phyloP scores from a whole-genome alignment of 2,888 invertebrate species.

The Drosophila differens region DNA sequence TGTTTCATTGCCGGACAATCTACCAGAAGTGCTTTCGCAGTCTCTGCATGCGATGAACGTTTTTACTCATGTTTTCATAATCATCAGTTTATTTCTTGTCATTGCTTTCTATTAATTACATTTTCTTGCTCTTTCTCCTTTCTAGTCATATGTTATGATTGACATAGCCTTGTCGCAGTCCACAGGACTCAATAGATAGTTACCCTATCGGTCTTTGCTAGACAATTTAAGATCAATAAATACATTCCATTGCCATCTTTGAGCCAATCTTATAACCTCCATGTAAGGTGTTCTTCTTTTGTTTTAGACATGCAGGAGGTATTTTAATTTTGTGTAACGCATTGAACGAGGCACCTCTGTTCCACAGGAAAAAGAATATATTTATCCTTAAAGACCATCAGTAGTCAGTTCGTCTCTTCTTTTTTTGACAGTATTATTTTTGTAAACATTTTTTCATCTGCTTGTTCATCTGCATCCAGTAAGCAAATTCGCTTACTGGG shows the following conservation, averaged over 20 bases:
- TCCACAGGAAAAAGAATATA: neutral
- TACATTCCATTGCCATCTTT: neutral
- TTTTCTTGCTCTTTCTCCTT: neutral
- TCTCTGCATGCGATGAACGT: rapidly evolving
- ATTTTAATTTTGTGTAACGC: neutral
- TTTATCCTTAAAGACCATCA: neutral
- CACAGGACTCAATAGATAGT: neutral
- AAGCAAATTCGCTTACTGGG: too few relatives aligned
- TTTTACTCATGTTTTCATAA: neutral
- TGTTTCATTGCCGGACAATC: neutral
- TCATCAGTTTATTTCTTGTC: neutral
- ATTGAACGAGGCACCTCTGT: neutral
- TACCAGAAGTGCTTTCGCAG: neutral
- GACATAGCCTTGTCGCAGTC: neutral
- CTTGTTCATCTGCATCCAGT: too few relatives aligned
- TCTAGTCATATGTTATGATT: neutral
- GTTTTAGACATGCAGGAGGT: neutral
- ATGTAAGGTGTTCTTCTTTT: neutral
- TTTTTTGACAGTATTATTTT: rapidly evolving
- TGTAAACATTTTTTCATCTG: rapidly evolving
- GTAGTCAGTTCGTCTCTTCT: neutral
- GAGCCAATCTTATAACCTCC: neutral
- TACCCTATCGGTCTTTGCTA: neutral
- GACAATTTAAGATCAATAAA: neutral
- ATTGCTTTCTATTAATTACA: neutral